phyloP scores from a whole-genome alignment of 2,797 vertebrate species.

The Typhlichthys eigenmanni region DNA sequence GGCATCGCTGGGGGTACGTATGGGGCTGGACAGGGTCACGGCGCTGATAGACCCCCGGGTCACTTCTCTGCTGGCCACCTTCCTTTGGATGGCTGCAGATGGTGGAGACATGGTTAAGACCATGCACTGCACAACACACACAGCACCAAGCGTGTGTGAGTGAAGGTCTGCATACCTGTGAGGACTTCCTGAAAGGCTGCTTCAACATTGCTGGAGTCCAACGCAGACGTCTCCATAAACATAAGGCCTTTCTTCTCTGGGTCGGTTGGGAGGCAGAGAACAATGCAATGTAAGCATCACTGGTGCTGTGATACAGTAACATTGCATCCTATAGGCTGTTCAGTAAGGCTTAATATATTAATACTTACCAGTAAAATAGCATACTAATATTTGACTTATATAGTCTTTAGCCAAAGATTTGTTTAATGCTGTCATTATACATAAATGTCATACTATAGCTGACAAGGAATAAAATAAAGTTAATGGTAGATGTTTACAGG shows the following conservation, averaged over 20 bases:
- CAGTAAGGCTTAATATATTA: too few species aligned
- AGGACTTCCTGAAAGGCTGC: conserved; percentile 93
- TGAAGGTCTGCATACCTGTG: conserved; percentile 74
- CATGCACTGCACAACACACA: background rate
- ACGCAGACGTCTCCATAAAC: conserved; percentile 94
- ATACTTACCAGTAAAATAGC: too few species aligned
- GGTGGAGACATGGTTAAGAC: background rate
- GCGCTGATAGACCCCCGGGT: conserved; percentile 80
- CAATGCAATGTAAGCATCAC: conserved; percentile 5
- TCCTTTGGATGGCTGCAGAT: conserved; percentile 71
- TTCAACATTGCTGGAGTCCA: conserved; percentile 96
- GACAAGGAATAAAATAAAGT: too few species aligned
- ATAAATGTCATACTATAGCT: too few species aligned
- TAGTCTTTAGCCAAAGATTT: too few species aligned
- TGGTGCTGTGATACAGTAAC: background rate
- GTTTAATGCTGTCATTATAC: too few species aligned
- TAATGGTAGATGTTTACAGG: too few species aligned
- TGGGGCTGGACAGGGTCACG: conserved; percentile 63
- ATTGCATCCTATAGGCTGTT: too few species aligned
- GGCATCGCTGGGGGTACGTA: conserved; percentile 34
- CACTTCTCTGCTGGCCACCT: conserved; percentile 77
- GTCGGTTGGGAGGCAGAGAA: conserved; percentile 28
- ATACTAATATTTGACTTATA: too few species aligned
- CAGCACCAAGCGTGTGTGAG: background rate
- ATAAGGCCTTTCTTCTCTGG: conserved; percentile 90